Base-by-base conservation (phyloP, 2,113 vertebrate genomes). In the Poecile atricapillus region DNA sequence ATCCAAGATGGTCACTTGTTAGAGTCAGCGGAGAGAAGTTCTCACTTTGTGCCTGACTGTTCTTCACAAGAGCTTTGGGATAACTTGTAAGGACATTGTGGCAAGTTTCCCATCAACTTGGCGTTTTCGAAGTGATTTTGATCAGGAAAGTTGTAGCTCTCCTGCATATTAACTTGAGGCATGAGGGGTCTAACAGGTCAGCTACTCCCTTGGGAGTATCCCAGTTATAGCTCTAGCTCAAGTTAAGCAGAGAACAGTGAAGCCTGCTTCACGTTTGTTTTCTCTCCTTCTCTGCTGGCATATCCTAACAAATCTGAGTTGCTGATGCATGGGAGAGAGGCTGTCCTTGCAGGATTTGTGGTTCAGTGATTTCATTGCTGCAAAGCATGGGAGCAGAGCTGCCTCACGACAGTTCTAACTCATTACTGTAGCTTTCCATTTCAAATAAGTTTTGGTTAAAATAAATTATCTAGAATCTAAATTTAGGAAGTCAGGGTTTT, bases 301-400 rank as follows among this genome's bases (percentile, higher is more conserved):
- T 56, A 75, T 63, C 64, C 24, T 53, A 47, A 84, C 27, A 87
- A 67, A 81, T 79, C 33, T 11, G 77, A 60, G 22, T 31, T 90
- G 52, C 60, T 89, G 37, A 67, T 86, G 93, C 11, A 4, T 81
- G 56, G 39, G 39, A 28, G 71, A 52, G 47, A 59, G 35, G 24
- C 56, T 74, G 35, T 83, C 84, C 31, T 81, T 94, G 63, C 56
- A 93, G 88, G 93, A 92, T 93, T 94, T 96, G 52, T 74, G 76
- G 90, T 94, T 94, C 93, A 92, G 37, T 83, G 88, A 73, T 90
- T 94, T 81, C 23, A 68, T 68, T 75, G 33, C 67, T 93, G 28
- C 20, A 91, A 87, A 74, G 87, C 79, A 60, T 41, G 75, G 44
- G 71, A 88, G 83, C 71, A 50, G 52, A 67, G 35, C 56, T 74